Conservation (phyloP, 2,113 vertebrate genomes). For the Ailurus styani region DNA sequence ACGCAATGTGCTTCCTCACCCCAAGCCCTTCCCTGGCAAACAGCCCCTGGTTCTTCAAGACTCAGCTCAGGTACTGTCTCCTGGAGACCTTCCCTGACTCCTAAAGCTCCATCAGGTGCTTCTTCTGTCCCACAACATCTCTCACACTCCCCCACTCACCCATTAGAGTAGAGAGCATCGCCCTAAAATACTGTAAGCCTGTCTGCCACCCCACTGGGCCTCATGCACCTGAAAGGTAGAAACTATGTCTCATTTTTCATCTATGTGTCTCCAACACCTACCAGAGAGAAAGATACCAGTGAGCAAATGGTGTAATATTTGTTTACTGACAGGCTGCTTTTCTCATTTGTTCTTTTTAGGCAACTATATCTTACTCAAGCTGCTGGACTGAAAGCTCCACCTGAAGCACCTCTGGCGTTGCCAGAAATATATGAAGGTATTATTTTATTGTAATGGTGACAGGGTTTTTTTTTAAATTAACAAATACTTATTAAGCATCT, state of each 20-base stretch:
- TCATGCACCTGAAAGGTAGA: background rate
- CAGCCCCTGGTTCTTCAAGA: background rate
- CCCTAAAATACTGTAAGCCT: background rate
- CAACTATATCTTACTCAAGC: constrained; percentile 74
- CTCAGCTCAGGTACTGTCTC: background rate
- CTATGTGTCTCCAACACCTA: background rate
- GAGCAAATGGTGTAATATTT: background rate
- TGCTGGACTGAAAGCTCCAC: constrained; percentile 43
- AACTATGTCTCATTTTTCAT: background rate
- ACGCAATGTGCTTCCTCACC: background rate
- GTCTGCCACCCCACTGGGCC: background rate
- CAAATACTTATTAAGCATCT: background rate
- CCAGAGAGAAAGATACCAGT: background rate
- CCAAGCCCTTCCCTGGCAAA: background rate
- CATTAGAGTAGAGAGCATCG: background rate
- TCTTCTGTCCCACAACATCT: background rate
- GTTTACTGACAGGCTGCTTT: background rate
- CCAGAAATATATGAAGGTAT: constrained; percentile 32
- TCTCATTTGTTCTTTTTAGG: constrained; percentile 68
- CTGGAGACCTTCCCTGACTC: background rate
- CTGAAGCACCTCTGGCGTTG: background rate
- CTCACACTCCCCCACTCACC: background rate
- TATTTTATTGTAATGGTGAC: background rate
- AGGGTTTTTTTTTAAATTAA: background rate
- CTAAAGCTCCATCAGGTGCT: background rate